These are phyloP conservation scores for Battus philenor DNA, from an alignment of 1,140 invertebrate genomes.

Conservation along the genomic window DNA sequence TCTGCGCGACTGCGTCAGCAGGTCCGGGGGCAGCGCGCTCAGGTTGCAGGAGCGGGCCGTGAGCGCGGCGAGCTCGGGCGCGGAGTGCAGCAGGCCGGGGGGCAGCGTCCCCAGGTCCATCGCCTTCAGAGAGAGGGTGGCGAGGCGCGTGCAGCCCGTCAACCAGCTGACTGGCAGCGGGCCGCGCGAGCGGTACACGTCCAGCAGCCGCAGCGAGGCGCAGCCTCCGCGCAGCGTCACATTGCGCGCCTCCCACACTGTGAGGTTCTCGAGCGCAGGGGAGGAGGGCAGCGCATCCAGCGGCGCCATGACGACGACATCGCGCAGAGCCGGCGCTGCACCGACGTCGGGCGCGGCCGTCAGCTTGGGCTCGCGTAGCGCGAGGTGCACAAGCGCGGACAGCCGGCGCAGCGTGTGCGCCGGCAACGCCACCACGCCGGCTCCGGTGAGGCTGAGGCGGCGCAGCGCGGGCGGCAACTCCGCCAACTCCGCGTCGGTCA, in stretches of 20 bases:
- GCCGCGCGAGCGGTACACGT: conserved; percentile 1
- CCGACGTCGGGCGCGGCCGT: conserved; percentile 15
- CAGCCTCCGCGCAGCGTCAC: conserved; percentile 4
- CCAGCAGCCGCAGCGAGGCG: conserved; percentile 3
- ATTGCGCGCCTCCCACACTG: background rate
- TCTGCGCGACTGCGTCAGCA: conserved; percentile 18
- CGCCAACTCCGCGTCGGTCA: conserved; percentile 5
- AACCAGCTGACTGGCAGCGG: conserved; percentile 18
- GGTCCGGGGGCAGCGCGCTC: conserved; percentile 10
- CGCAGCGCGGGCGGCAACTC: conserved; percentile 11
- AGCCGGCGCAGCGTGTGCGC: conserved; percentile 6
- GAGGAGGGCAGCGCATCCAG: conserved; percentile 14
- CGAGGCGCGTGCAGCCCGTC: conserved; percentile 13
- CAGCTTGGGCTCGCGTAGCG: conserved; percentile 4
- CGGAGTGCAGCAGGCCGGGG: conserved; percentile 13
- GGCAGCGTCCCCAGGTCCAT: conserved; percentile 12
- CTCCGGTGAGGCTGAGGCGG: conserved; percentile 7
- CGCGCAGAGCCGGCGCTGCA: conserved; percentile 10
- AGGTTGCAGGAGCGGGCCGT: background rate
- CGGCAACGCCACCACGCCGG: background rate
- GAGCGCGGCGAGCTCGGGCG: conserved; percentile 15
- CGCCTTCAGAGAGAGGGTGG: conserved; percentile 7
- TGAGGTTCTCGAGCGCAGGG: conserved; percentile 10
- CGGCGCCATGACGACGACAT: conserved; percentile 11
- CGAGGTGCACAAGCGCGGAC: background rate